These are phyloP conservation scores for Myotis davidii DNA, from an alignment of 2,113 vertebrate genomes.

Conservation along the genomic window DNA sequence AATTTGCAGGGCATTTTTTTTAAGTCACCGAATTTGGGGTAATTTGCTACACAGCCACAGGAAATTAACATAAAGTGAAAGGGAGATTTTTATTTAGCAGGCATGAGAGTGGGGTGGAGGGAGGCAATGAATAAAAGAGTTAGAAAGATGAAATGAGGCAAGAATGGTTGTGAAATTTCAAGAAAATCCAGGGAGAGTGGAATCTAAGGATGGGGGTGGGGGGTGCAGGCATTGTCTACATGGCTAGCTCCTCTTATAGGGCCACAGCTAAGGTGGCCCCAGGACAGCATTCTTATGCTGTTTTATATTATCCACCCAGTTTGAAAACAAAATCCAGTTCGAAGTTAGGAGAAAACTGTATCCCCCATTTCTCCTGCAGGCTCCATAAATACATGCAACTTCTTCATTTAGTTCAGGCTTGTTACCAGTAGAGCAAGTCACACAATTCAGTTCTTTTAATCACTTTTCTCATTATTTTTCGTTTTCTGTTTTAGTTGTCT, in stretches of 20 bases:
- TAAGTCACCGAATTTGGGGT: not conserved
- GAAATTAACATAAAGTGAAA: not conserved
- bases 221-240: not conserved
- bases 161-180: not conserved
- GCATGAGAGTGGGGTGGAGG: not conserved
- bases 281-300: not conserved
- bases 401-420: slow-evolving; percentile 74
- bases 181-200: not conserved
- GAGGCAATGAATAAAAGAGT: not conserved
- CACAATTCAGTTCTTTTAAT: slow-evolving; percentile 71
- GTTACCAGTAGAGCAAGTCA: slow-evolving; percentile 64
- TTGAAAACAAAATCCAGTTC: slow-evolving; percentile 4
- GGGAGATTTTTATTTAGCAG: not conserved
- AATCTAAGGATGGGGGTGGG: not conserved
- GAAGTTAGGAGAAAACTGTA: not conserved
- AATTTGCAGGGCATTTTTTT: not conserved
- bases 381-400: slow-evolving; percentile 19
- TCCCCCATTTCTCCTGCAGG: not conserved
- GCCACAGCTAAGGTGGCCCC: not conserved
- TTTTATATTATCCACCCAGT: not conserved
- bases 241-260: not conserved
- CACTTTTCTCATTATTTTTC: slow-evolving; percentile 71
- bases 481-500: slow-evolving; percentile 76
- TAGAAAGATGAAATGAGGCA: not conserved
- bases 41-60: not conserved